Evolutionary conservation across 35 echinoderm and acorn worm species (phyloP), one percentile per base, ranked within the genome.

Genomic region (Amphiura filiformis): DNA sequence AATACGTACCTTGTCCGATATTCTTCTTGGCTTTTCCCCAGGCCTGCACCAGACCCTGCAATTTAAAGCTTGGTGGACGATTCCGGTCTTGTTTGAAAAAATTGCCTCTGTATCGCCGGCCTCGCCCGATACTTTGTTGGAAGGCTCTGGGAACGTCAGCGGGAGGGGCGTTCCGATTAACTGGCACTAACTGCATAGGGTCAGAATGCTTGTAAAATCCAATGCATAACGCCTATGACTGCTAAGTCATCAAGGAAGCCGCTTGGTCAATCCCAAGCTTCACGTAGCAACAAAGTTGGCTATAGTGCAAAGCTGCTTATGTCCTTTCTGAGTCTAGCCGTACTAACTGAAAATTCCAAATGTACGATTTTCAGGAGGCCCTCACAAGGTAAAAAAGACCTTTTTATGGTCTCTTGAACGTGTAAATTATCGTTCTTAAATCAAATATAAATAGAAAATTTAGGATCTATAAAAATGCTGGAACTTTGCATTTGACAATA

Each of bases 21-120:
- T 88, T 95, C 56, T 89, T 81, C 82, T 95, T 95, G 22, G 93
- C 92, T 39, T 90, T 82, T 23, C 86, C 93, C 93, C 93, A 95
- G 75, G 86, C 87, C 20, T 88, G 32, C 0, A 86, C 78, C 15
- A 91, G 78, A 20, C 57, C 41, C 36, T 49, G 56, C 22, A 95
- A 83, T 33, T 79, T 92, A 52, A 95, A 88, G 57, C 89, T 92
- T 20, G 93, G 93, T 17, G 93, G 93, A 35, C 93, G 70, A 80
- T 95, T 95, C 75, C 92, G 89, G 65, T 95, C 90, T 56, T 75
- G 76, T 33, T 78, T 23, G 26, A 33, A 36, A 38, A 36, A 76
- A 40, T 76, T 78, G 32, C 82, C 81, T n/a, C 40, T 80, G 82
- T 80, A 83, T 85, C 70, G 81, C 52, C 75, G 77, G 18, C 89